phyloP scores from a whole-genome alignment of 1,140 invertebrate genomes.

The Ceratoteleas bidentatus region DNA sequence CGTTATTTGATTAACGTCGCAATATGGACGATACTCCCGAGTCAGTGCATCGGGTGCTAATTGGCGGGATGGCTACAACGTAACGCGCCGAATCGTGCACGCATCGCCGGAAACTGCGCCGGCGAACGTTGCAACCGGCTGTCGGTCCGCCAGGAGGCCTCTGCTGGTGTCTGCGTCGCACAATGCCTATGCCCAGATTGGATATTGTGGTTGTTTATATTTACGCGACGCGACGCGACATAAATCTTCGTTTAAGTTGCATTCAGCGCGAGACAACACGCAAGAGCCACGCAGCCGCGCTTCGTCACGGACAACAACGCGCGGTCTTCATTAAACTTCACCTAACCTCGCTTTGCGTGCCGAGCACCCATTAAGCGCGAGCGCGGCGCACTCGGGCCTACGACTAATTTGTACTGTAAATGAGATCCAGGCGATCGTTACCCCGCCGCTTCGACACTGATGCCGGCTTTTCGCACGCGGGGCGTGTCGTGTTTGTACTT shows the following conservation, averaged over 20 bases:
- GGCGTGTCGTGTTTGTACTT: constrained; percentile 48
- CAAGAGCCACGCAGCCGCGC: constrained; percentile 55
- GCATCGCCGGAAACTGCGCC: constrained; percentile 20
- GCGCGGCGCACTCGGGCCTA: constrained; percentile 72
- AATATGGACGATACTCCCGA: constrained; percentile 52
- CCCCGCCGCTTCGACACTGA: constrained; percentile 29
- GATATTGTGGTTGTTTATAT: constrained; percentile 81
- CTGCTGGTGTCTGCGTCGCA: neutral
- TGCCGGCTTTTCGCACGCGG: constrained; percentile 44
- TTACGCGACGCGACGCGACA: constrained; percentile 74
- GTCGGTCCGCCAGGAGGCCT: constrained; percentile 15
- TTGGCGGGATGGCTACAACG: constrained; percentile 8
- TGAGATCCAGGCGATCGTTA: constrained; percentile 76
- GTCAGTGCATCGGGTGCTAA: constrained; percentile 41
- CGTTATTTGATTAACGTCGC: constrained; percentile 56
- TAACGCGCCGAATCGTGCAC: neutral
- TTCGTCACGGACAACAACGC: constrained; percentile 77
- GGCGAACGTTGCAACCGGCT: constrained; percentile 23
- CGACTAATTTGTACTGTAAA: constrained; percentile 80
- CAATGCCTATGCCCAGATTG: constrained; percentile 69
- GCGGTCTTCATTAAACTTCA: constrained; percentile 79
- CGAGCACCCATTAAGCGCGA: constrained; percentile 73
- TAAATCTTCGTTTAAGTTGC: constrained; percentile 81
- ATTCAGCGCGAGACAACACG: constrained; percentile 72
- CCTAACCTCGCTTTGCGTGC: constrained; percentile 78